Percentiles rank a stretch among this genome's conserved stretches.
Conservation (phyloP, 37 sponge, comb jelly and placozoan genomes). For the Ianthella basta region DNA sequence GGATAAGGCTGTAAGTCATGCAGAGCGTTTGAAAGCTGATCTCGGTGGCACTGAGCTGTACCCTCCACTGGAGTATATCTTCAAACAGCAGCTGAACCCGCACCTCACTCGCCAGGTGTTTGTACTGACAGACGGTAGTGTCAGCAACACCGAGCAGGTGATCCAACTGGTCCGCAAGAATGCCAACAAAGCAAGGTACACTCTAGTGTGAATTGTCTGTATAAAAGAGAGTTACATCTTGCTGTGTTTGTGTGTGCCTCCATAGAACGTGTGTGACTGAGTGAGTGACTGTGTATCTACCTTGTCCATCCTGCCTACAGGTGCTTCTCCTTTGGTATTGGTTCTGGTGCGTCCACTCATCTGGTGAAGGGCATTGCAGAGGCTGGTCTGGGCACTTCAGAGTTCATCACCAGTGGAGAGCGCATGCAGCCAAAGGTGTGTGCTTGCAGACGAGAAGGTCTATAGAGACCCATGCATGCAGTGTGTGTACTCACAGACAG, state of each 20-base stretch:
- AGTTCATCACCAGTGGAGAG: constrained; percentile 74
- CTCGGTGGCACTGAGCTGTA: constrained; percentile 77
- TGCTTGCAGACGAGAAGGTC: no score
- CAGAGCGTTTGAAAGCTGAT: constrained; percentile 48
- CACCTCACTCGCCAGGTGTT: constrained; percentile 61
- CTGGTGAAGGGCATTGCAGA: constrained; percentile 84
- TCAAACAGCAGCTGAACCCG: constrained; percentile 22
- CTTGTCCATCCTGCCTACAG: constrained; percentile 16
- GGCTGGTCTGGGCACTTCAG: constrained; percentile 77
- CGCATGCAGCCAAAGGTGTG: constrained; percentile 81
- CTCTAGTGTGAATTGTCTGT: neutral
- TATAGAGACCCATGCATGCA: no score
- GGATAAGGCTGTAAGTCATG: constrained; percentile 56
- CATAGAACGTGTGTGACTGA: no score
- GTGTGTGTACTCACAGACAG: no score
- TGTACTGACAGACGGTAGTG: constrained; percentile 73
- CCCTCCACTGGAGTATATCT: constrained; percentile 67
- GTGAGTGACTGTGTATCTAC: neutral
- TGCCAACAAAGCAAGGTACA: constrained; percentile 42
- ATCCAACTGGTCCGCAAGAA: constrained; percentile 55
- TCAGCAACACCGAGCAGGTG: constrained; percentile 60
- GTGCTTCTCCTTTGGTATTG: constrained; percentile 86
- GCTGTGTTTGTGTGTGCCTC: no score
- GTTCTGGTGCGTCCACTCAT: constrained; percentile 80
- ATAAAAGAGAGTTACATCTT: no score